Percentiles rank a stretch among this genome's conserved stretches.
phyloP scores from a whole-genome alignment of 2,888 invertebrate genomes.

The Oscheius sp. region DNA sequence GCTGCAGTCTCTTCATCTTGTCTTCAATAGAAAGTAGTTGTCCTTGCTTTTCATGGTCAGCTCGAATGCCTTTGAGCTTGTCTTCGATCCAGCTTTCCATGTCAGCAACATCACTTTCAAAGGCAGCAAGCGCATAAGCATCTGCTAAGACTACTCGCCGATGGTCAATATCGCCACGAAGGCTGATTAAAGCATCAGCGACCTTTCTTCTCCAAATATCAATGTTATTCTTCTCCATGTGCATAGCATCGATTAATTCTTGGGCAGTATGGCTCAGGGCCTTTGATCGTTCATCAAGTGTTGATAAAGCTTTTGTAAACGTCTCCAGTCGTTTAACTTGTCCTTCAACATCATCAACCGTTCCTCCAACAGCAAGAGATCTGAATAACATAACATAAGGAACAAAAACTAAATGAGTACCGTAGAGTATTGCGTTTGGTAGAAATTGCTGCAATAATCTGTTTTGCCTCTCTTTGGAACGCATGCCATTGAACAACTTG shows the following conservation, averaged over 20 bases:
- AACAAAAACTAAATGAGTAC: slow-evolving; percentile 6
- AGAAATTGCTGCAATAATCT: slow-evolving; percentile 86
- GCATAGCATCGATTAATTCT: slow-evolving; percentile 84
- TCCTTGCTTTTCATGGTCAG: slow-evolving; percentile 81
- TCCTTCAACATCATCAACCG: slow-evolving; percentile 78
- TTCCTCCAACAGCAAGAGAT: slow-evolving; percentile 50
- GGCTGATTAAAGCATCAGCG: slow-evolving; percentile 59
- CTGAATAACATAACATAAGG: neutral
- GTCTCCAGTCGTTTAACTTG: slow-evolving; percentile 91
- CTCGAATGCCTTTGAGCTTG: slow-evolving; percentile 74
- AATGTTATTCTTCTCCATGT: slow-evolving; percentile 76
- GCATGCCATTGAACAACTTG: slow-evolving; percentile 91
- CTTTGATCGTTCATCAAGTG: slow-evolving; percentile 60
- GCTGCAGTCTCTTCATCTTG: slow-evolving; percentile 92
- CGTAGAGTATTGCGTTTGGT: slow-evolving; percentile 79
- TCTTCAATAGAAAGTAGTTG: slow-evolving; percentile 85
- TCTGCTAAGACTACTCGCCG: slow-evolving; percentile 81
- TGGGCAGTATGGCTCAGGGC: slow-evolving; percentile 54
- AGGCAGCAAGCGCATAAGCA: slow-evolving; percentile 85
- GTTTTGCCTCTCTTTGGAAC: slow-evolving; percentile 91
- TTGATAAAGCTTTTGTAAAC: slow-evolving; percentile 86
- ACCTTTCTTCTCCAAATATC: slow-evolving; percentile 52
- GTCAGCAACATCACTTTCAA: slow-evolving; percentile 84
- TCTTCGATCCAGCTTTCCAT: slow-evolving; percentile 73
- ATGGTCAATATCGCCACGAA: slow-evolving; percentile 78